Conservation (phyloP, 2,113 vertebrate species). For the Haemorhous mexicanus region DNA sequence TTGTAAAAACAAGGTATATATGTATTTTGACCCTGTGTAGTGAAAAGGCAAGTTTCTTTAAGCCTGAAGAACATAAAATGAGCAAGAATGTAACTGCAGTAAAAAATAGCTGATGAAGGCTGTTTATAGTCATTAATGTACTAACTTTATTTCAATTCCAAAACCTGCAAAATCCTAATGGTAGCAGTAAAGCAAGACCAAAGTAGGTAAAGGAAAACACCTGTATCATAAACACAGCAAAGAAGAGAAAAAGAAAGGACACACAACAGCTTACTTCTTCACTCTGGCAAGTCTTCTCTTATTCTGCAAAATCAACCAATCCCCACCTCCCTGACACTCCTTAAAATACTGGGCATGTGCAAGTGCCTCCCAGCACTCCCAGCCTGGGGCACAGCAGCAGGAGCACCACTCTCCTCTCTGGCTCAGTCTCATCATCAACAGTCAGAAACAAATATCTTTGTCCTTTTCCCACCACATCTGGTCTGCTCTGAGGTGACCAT, state of each 20-base stretch:
- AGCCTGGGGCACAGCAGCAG: neutral
- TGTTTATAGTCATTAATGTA: neutral
- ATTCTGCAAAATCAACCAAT: neutral
- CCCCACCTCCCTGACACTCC: neutral
- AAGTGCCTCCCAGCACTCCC: neutral
- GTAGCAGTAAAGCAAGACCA: neutral
- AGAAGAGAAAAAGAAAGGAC: neutral
- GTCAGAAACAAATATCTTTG: fast-evolving
- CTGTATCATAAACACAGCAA: neutral
- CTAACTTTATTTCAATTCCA: neutral
- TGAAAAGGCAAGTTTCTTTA: neutral
- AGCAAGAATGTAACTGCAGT: neutral
- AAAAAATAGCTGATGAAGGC: neutral
- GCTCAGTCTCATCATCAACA: neutral
- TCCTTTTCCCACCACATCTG: neutral
- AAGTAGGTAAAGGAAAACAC: neutral
- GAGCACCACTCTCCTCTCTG: neutral
- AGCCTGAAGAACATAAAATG: neutral
- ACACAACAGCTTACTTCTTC: neutral
- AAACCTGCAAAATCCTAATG: neutral
- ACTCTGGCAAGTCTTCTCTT: neutral
- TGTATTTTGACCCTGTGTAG: neutral
- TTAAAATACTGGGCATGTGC: neutral
- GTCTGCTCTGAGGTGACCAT: neutral
- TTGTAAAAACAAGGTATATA: neutral